These are phyloP conservation scores for Vulpes lagopus DNA, from an alignment of 2,113 vertebrate genomes.

Conservation along the genomic window DNA sequence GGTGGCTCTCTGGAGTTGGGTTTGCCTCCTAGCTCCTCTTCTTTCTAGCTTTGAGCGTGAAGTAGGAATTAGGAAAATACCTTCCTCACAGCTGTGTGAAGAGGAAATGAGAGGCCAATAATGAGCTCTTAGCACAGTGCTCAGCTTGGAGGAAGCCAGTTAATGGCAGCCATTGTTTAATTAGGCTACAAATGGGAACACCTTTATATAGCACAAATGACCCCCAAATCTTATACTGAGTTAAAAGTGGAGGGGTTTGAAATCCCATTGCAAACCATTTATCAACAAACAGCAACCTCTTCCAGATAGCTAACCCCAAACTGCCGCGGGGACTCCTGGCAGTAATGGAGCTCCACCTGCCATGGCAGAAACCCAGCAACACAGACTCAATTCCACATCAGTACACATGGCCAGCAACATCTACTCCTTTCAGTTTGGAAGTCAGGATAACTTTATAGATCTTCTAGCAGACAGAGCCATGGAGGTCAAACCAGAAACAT, in stretches of 20 bases:
- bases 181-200: not conserved
- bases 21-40: not conserved
- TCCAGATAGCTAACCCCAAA: not conserved
- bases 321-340: not conserved
- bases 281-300: not conserved
- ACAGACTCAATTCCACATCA: not conserved
- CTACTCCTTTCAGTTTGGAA: not conserved
- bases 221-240: not conserved
- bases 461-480: not conserved
- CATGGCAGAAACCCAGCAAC: not conserved
- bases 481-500: constrained; percentile 21
- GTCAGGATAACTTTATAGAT: not conserved
- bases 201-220: not conserved
- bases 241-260: not conserved
- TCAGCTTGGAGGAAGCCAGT: not conserved
- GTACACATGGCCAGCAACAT: not conserved
- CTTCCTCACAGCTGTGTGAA: not conserved
- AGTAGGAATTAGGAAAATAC: not conserved
- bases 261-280: not conserved
- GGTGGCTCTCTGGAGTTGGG: not conserved
- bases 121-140: not conserved
- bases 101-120: not conserved
- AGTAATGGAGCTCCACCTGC: not conserved
- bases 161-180: not conserved
- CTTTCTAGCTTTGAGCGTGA: not conserved